phyloP scores from a whole-genome alignment of 2,888 invertebrate genomes.

The Perizoma affinitatum region DNA sequence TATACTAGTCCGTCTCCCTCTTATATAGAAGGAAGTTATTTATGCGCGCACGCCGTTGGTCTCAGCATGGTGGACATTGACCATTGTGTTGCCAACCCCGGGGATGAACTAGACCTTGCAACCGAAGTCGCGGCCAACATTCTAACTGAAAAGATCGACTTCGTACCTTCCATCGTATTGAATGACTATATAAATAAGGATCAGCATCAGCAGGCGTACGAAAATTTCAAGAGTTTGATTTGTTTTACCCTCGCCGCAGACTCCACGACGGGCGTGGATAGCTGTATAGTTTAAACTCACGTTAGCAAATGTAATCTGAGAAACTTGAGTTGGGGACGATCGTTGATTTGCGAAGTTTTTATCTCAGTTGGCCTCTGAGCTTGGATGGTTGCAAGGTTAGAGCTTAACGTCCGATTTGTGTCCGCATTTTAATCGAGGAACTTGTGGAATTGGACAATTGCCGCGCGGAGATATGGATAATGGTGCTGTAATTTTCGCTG shows the following conservation, averaged over 20 bases:
- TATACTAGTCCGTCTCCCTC: conserved; percentile 55
- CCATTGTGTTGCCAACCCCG: conserved; percentile 57
- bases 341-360: conserved; percentile 56
- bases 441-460: conserved; percentile 67
- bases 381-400: conserved; percentile 45
- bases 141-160: conserved; percentile 54
- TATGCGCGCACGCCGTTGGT: conserved; percentile 60
- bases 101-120: conserved; percentile 55
- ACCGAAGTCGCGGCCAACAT: conserved; percentile 53
- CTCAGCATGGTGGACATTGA: conserved; percentile 58
- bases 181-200: conserved; percentile 51
- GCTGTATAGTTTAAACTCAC: conserved; percentile 49
- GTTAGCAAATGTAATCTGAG: conserved; percentile 18
- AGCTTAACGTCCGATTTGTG: conserved; percentile 56
- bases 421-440: conserved; percentile 65
- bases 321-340: conserved; percentile 42
- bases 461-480: conserved; percentile 58
- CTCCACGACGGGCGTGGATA: conserved; percentile 53
- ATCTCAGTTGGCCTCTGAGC: conserved; percentile 53
- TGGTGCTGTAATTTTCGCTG: conserved; percentile 55
- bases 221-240: conserved; percentile 52
- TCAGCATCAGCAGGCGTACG: conserved; percentile 46
- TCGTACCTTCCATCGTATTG: conserved; percentile 66
- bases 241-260: conserved; percentile 65
- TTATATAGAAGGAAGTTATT: conserved; percentile 52